phyloP scores from a whole-genome alignment of 1,140 invertebrate species.

The Drosophila tristis region DNA sequence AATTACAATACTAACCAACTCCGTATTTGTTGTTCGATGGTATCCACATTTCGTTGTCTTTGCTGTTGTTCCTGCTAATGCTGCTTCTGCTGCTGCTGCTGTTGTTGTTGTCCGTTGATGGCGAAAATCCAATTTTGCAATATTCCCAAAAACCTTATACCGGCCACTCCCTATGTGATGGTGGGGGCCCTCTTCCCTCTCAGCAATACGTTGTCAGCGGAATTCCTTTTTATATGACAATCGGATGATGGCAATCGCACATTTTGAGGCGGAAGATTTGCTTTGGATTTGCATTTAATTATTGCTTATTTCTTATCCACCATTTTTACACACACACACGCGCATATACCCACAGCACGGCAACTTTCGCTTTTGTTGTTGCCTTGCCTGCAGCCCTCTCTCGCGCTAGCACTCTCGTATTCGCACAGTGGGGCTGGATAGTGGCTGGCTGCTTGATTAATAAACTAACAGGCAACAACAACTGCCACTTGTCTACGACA shows the following conservation, averaged over 20 bases:
- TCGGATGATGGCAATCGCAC: too few species aligned
- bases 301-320: slow-evolving; percentile 46
- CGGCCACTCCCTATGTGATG: slow-evolving; percentile 43
- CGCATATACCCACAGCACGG: slow-evolving; percentile 14
- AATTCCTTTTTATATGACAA: too few species aligned
- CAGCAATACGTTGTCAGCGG: too few species aligned
- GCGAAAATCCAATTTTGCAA: slow-evolving; percentile 39
- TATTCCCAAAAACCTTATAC: slow-evolving; percentile 30
- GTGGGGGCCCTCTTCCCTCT: too few species aligned
- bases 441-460: slow-evolving; percentile 41
- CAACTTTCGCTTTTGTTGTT: slow-evolving; percentile 73
- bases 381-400: slow-evolving; percentile 31
- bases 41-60: slow-evolving; percentile 76
- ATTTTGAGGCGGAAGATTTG: slow-evolving; percentile 28
- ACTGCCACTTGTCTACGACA: slow-evolving; percentile 48
- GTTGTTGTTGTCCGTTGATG: slow-evolving; percentile 2
- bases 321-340: slow-evolving; percentile 45
- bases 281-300: slow-evolving; percentile 42
- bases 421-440: slow-evolving; percentile 8
- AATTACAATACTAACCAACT: slow-evolving; percentile 68
- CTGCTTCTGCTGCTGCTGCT: slow-evolving; percentile 4
- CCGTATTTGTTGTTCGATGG: slow-evolving; percentile 83
- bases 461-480: slow-evolving; percentile 8
- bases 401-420: slow-evolving; percentile 7
- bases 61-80: slow-evolving; percentile 5